These are phyloP conservation scores for Notospermus geniculatus DNA, from an alignment of 1,140 invertebrate species.

Conservation along the genomic window DNA sequence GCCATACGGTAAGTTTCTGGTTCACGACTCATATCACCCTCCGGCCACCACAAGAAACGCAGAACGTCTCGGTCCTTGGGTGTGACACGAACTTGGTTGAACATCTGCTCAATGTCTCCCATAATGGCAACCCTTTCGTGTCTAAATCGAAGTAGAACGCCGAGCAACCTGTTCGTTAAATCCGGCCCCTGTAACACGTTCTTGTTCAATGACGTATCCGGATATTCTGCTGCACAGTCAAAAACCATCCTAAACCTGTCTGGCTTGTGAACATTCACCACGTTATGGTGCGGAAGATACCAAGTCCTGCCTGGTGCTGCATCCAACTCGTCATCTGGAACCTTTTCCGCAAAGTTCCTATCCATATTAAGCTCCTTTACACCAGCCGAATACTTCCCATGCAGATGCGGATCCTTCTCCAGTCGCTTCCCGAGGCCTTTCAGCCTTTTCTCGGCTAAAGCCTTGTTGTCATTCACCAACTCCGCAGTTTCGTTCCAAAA, in stretches of 20 bases:
- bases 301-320: constrained; percentile 4
- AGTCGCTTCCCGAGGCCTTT: not conserved
- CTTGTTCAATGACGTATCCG: constrained; percentile 35
- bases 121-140: constrained; percentile 27
- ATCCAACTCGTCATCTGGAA: not conserved
- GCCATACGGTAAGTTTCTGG: constrained; percentile 22
- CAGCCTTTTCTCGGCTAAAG: not conserved
- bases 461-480: constrained; percentile 1
- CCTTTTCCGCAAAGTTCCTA: not conserved
- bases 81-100: constrained; percentile 23
- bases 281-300: constrained; percentile 29
- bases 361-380: not conserved
- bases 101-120: constrained; percentile 28
- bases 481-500: too few relatives aligned
- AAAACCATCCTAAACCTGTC: constrained; percentile 27
- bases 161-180: constrained; percentile 41
- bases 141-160: constrained; percentile 28
- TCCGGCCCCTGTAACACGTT: constrained; percentile 39
- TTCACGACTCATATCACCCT: constrained; percentile 17
- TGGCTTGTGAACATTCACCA: constrained; percentile 25
- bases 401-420: not conserved
- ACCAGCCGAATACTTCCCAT: not conserved
- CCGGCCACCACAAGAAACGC: constrained; percentile 21
- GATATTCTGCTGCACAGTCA: constrained; percentile 24
- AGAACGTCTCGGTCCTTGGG: constrained; percentile 18